Evolutionary conservation across 2,888 invertebrate species (phyloP).

Genomic region (Diloba caeruleocephala): DNA sequence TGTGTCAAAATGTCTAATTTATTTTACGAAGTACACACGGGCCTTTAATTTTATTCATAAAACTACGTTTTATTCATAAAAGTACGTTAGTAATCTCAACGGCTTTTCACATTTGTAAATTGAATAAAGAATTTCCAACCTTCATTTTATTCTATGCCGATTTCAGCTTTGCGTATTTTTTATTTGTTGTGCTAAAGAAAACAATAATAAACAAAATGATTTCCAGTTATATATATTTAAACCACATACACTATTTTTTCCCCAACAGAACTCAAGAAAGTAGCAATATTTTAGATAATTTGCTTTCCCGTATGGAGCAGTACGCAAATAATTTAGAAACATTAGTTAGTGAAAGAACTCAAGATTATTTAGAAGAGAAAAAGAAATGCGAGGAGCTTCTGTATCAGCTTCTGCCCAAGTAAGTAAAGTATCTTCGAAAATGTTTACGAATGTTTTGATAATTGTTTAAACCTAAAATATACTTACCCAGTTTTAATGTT

Average conservation of each 20-base stretch:
- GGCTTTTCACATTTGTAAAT: constrained; percentile 15
- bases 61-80: constrained; percentile 21
- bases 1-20: too few relatives aligned
- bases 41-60: constrained; percentile 19
- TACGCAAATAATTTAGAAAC: constrained; percentile 99
- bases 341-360: constrained; percentile 98
- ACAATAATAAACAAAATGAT: not conserved
- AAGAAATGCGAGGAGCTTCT: constrained; percentile 98
- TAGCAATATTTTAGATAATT: constrained; percentile 98
- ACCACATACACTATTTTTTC: constrained; percentile 50
- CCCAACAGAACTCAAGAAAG: constrained; percentile 94
- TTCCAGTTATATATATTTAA: too few relatives aligned
- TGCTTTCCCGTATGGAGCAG: constrained; percentile 99
- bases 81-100: constrained; percentile 10
- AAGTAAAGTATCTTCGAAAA: too few relatives aligned
- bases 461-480: too few relatives aligned
- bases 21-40: constrained; percentile 1
- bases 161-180: not conserved
- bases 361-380: constrained; percentile 99
- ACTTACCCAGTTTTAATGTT: too few relatives aligned
- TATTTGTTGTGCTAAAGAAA: constrained; percentile 4
- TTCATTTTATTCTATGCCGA: not conserved
- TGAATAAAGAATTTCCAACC: constrained; percentile 29
- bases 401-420: constrained; percentile 98
- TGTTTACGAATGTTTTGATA: too few relatives aligned